Base-by-base conservation (phyloP, 2,113 vertebrate species). In the Coreoperca whiteheadi region DNA sequence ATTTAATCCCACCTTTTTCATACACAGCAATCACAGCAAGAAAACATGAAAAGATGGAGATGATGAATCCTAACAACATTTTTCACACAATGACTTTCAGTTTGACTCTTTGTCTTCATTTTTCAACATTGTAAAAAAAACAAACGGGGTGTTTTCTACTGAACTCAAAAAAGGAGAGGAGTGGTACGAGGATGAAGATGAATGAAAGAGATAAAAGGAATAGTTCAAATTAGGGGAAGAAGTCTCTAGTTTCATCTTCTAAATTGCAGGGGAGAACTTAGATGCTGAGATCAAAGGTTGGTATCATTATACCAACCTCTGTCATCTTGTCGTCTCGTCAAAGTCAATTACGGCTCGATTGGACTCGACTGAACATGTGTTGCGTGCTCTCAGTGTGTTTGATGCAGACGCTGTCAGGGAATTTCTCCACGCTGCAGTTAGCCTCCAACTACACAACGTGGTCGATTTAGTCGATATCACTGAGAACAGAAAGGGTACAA, bases 341-440 rank as follows among this genome's bases (percentile, higher is more conserved):
- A 39, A 86, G 76, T 83, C 84, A 72, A 82, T 90, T 59, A 80
- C 39, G 1, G 53, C 90, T 78, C 75, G 34, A 50, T 64, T 53
- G 37, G 73, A 79, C 64, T 37, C 6, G 21, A 39, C 59, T 77
- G 67, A 50, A 46, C 15, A 53, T 50, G 67, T 41, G 67, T 46
- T 87, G 20, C 10, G 34, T 56, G 75, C 70, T 77, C 23, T 57
- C 18, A 1, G 67, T 39, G 59, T 28, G 16, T 46, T 63, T 57
- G 61, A 64, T 37, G 57, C 14, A 34, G 66, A 25, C 9, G 37
- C 32, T 4, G 32, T 34, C 32, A 34, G 37, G 51, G 46, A 43
- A 56, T 67, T 46, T 79, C 77, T 79, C 34, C 65, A 46, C 28
- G 28, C 64, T 11, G 74, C 61, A 18, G 53, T 54, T 54, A 37